These are phyloP conservation scores for Octopus bimaculoides DNA, from an alignment of 1,140 invertebrate species.

Conservation along the genomic window DNA sequence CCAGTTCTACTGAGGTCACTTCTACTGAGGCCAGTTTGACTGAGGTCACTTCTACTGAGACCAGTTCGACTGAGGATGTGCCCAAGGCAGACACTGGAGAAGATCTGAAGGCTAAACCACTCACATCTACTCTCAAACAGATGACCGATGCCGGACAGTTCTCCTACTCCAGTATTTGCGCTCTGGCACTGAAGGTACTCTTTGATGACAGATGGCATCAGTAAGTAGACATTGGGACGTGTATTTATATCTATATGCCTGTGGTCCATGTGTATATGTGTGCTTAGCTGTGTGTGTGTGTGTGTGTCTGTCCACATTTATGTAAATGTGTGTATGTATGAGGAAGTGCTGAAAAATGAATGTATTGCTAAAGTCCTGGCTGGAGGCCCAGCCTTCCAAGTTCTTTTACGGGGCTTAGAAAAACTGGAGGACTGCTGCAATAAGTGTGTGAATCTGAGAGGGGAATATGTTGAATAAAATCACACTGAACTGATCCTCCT, in stretches of 20 bases:
- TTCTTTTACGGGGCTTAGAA: too few species aligned
- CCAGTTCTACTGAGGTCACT: too few species aligned
- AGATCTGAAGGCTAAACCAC: too few species aligned
- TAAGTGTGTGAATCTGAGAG: too few species aligned
- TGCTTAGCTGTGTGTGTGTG: neutral
- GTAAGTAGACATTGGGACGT: neutral
- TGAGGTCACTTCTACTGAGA: too few species aligned
- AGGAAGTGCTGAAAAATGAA: neutral
- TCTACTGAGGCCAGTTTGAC: too few species aligned
- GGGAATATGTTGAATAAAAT: too few species aligned
- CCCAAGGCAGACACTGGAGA: too few species aligned
- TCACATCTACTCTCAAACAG: slow-evolving; percentile 8
- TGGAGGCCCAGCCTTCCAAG: too few species aligned
- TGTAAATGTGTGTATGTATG: neutral
- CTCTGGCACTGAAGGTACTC: slow-evolving; percentile 57
- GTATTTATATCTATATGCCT: neutral
- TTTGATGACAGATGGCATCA: slow-evolving; percentile 55
- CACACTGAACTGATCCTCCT: too few species aligned
- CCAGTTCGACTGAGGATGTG: too few species aligned
- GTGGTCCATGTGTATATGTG: neutral
- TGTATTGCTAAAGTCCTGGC: neutral
- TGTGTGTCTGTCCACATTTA: neutral
- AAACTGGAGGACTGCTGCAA: too few species aligned
- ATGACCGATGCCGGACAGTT: slow-evolving; percentile 60
- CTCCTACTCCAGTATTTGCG: slow-evolving; percentile 61